Conservation (phyloP, 2,113 vertebrate species). For the Holacanthus passer region DNA sequence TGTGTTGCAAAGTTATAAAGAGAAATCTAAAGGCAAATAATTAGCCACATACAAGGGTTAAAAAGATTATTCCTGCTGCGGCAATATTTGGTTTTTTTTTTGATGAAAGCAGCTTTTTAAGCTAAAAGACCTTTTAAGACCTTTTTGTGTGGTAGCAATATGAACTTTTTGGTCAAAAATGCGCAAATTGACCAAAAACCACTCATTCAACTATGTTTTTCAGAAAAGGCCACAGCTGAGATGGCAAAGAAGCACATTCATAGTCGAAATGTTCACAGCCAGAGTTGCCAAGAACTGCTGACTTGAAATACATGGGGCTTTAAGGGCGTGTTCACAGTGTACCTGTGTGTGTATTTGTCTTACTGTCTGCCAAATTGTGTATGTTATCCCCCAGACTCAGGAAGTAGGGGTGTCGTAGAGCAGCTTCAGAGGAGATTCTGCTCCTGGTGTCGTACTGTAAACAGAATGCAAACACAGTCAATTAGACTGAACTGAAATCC, state of each 20-base stretch:
- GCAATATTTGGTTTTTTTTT: too few relatives aligned
- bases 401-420: conserved; percentile 92
- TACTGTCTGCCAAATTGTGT: conserved; percentile 93
- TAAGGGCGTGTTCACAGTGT: conserved; percentile 5
- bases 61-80: not conserved
- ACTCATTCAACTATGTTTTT: not conserved
- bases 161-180: not conserved
- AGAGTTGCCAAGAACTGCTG: not conserved
- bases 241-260: not conserved
- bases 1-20: not conserved
- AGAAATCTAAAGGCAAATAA: not conserved
- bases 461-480: conserved; percentile 28
- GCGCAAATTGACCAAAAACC: not conserved
- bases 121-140: not conserved
- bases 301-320: not conserved
- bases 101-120: not conserved
- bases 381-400: conserved; percentile 89
- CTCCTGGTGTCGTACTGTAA: conserved; percentile 91
- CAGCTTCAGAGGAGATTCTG: conserved; percentile 88
- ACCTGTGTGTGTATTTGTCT: conserved; percentile 73
- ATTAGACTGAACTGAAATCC: conserved; percentile 2
- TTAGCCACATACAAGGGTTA: not conserved
- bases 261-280: not conserved
- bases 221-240: not conserved
- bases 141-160: not conserved